Percentiles rank a stretch among this genome's conserved stretches.
These are phyloP conservation scores for Amblyraja radiata DNA, from an alignment of 2,797 vertebrate genomes.

Conservation along the genomic window DNA sequence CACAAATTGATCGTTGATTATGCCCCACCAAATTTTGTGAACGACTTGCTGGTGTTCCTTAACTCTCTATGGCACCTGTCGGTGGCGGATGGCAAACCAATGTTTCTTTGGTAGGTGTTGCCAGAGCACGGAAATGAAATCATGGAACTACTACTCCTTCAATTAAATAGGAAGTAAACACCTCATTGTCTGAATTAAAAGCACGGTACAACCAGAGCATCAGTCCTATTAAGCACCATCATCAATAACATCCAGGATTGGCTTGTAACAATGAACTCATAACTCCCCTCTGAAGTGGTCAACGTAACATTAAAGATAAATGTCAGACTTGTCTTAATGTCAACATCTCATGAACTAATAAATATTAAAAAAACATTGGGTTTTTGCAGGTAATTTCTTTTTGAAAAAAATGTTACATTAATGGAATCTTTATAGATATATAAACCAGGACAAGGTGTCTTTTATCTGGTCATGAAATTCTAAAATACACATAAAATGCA, in stretches of 20 bases:
- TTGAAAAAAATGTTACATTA: neutral
- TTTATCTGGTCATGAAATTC: no score
- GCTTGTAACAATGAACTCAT: neutral
- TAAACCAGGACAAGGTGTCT: no score
- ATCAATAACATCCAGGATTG: neutral
- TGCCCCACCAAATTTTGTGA: neutral
- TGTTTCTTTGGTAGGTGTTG: constrained; percentile 30
- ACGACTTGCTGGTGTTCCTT: neutral
- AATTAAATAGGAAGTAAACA: neutral
- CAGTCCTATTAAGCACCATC: neutral
- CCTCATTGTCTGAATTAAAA: neutral
- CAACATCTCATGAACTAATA: no score
- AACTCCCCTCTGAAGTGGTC: no score
- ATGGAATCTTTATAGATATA: neutral
- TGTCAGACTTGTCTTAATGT: no score
- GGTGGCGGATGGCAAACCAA: neutral
- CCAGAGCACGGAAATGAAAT: neutral
- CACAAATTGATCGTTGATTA: neutral
- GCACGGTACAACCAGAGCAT: neutral
- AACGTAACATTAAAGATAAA: no score
- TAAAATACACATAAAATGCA: no score
- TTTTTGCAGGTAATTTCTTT: neutral
- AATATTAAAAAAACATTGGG: no score
- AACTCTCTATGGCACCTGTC: neutral
- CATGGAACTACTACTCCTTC: neutral